Conservation (phyloP, 2,888 invertebrate species). For the Trimorus sp. region DNA sequence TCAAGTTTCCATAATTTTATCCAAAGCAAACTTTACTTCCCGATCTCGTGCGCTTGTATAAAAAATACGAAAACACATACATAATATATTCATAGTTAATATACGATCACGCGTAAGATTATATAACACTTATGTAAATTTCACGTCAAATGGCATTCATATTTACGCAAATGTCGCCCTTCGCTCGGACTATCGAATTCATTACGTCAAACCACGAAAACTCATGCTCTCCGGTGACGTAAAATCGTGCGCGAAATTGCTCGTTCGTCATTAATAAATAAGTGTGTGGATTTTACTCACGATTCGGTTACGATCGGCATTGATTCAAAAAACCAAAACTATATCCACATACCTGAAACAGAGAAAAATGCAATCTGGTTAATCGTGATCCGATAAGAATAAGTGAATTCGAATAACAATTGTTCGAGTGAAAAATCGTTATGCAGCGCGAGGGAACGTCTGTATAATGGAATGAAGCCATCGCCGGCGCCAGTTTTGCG, state of each 20-base stretch:
- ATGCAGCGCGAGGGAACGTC: background rate
- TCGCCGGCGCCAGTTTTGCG: background rate
- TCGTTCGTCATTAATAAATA: background rate
- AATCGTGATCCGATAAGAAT: background rate
- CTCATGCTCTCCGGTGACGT: background rate
- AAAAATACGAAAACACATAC: slow-evolving; percentile 34
- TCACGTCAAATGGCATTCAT: slow-evolving; percentile 38
- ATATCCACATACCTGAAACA: slow-evolving; percentile 28
- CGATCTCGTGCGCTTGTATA: background rate
- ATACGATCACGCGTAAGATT: slow-evolving; percentile 36
- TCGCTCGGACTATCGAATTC: slow-evolving; percentile 27
- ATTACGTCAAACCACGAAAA: slow-evolving; percentile 29
- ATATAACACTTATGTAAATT: slow-evolving; percentile 55
- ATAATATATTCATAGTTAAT: slow-evolving; percentile 39
- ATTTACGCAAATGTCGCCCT: slow-evolving; percentile 32
- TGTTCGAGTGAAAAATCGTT: background rate
- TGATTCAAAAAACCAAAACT: too few species aligned
- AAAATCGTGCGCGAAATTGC: slow-evolving; percentile 10
- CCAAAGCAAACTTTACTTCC: slow-evolving; percentile 4
- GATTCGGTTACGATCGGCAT: background rate
- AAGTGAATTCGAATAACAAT: background rate
- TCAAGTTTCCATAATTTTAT: slow-evolving; percentile 2
- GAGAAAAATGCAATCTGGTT: background rate
- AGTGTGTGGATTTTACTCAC: slow-evolving; percentile 7
- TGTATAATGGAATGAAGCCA: slow-evolving; percentile 8